Evolutionary conservation across 2,888 invertebrate genomes (phyloP), one percentile per base, ranked within the genome.

Genomic region (Pandemis heparana): DNA sequence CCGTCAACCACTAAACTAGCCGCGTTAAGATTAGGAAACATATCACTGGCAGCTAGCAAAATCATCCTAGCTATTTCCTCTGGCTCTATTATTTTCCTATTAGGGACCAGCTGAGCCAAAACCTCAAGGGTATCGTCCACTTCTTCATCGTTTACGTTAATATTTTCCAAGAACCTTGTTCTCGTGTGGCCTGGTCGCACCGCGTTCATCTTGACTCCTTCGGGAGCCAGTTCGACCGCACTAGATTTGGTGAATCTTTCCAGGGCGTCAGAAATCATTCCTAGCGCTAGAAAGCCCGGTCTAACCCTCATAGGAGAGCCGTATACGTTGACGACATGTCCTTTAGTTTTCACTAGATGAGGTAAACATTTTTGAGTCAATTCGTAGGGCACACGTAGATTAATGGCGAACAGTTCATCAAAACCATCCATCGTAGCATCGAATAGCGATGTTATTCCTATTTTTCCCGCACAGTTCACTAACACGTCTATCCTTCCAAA

Each of bases 61-160:
- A 78, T 67, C 78, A 77, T 78, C 12, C 43, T 71, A 10, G 78
- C 77, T 46, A 78, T 71, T 48, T 78, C 78, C 8, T 77, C 75
- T 7, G 77, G 77, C 46, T 78, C 75, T 56, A 78, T 76, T 12
- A 75, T 74, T 10, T 65, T 68, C 32, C 76, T 75, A 18, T 60
- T 69, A 6, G 75, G 75, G 16, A 70, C 66, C 23, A 64, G 9
- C n/a, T 71, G 60, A 6, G 75, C 63, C 48, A 77, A 41, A 10
- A 23, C 16, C 5, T 71, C 70, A n/a, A 70, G 76, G 5, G 74
- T 70, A 8, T 46, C 48, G 4, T 74, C 66, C 9, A 39, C 51
- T 39, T 68, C 68, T 41, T 63, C 68, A 1, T 69, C 73, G 10
- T 70, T 71, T 2, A 77, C 41, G 46, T 77, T 77, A 8, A 78